phyloP scores from a whole-genome alignment of 2,113 vertebrate genomes.

The Elgaria multicarinata region DNA sequence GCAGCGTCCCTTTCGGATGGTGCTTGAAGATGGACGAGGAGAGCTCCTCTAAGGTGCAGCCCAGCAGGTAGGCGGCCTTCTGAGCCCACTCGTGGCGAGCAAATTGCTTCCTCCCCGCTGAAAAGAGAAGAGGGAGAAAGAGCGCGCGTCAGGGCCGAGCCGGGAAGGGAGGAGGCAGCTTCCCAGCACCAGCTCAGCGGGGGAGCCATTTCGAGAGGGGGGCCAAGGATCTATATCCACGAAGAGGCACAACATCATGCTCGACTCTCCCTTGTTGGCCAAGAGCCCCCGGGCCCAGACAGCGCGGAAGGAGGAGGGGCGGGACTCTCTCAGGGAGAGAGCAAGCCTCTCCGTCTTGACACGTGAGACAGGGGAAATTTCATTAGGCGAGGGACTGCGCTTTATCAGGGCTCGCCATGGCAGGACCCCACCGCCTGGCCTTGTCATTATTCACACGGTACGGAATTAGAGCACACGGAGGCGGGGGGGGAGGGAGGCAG shows the following conservation, averaged over 20 bases:
- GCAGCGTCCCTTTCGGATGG: constrained; percentile 87
- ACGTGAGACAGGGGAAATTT: too few species aligned
- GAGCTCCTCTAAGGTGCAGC: constrained; percentile 93
- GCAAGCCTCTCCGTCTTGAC: too few species aligned
- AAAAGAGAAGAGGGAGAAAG: background rate
- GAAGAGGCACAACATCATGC: too few species aligned
- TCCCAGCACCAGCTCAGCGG: background rate
- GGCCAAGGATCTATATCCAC: background rate
- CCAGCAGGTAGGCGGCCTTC: constrained; percentile 93
- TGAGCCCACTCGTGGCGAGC: constrained; percentile 97
- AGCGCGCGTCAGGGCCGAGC: background rate
- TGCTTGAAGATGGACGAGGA: constrained; percentile 96
- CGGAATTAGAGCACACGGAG: background rate
- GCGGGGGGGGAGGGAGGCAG: too few species aligned
- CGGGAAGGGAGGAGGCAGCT: rapidly evolving
- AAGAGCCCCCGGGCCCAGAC: background rate
- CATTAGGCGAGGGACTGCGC: background rate
- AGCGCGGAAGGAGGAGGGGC: background rate
- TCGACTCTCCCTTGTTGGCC: background rate
- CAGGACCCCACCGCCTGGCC: background rate
- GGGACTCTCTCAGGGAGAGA: too few species aligned
- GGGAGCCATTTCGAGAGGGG: background rate
- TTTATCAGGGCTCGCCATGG: background rate
- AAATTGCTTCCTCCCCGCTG: constrained; percentile 84
- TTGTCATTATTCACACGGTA: background rate